Conservation (phyloP, 2,888 invertebrate genomes). For the Perizoma flavofasciatum region DNA sequence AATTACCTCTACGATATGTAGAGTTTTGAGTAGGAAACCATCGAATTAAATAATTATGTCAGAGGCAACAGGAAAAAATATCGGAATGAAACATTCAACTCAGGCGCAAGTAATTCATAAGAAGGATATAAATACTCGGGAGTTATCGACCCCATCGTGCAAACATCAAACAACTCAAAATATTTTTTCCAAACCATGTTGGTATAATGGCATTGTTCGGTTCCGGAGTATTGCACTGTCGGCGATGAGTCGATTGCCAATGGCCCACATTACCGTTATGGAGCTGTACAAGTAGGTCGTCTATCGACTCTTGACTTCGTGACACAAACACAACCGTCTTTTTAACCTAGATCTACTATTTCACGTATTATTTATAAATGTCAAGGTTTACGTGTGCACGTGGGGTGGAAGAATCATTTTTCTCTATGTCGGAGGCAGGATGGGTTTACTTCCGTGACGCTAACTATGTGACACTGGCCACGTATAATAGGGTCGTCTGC, state of each 20-base stretch:
- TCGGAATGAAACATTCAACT: not conserved
- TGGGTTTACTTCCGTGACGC: too few relatives aligned
- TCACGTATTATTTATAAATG: slow-evolving; percentile 22
- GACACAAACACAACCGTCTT: slow-evolving; percentile 26
- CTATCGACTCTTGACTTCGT: slow-evolving; percentile 19
- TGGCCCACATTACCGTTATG: slow-evolving; percentile 40
- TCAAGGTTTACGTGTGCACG: slow-evolving; percentile 25
- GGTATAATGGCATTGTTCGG: slow-evolving; percentile 9
- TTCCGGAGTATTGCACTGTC: slow-evolving; percentile 29
- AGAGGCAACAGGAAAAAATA: too few relatives aligned
- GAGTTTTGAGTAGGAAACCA: too few relatives aligned
- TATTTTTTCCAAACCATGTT: slow-evolving; percentile 1
- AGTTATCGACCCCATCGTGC: slow-evolving; percentile 14
- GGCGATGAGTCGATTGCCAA: slow-evolving; percentile 22
- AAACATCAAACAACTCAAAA: slow-evolving; percentile 10
- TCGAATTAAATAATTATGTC: too few relatives aligned
- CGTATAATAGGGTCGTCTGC: too few relatives aligned
- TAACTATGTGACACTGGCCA: too few relatives aligned
- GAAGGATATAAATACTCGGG: slow-evolving; percentile 8
- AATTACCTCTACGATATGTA: too few relatives aligned
- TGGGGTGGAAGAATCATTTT: not conserved
- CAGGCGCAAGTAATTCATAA: slow-evolving; percentile 1
- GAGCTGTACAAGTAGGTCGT: slow-evolving; percentile 31
- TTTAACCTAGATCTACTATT: slow-evolving; percentile 31
- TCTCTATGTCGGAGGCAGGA: too few relatives aligned